A percentile compares a stretch with the other conserved stretches of the same genome.
These are phyloP conservation scores for Enteromius paludinosus DNA, from an alignment of 2,797 vertebrate genomes.

Conservation along the genomic window DNA sequence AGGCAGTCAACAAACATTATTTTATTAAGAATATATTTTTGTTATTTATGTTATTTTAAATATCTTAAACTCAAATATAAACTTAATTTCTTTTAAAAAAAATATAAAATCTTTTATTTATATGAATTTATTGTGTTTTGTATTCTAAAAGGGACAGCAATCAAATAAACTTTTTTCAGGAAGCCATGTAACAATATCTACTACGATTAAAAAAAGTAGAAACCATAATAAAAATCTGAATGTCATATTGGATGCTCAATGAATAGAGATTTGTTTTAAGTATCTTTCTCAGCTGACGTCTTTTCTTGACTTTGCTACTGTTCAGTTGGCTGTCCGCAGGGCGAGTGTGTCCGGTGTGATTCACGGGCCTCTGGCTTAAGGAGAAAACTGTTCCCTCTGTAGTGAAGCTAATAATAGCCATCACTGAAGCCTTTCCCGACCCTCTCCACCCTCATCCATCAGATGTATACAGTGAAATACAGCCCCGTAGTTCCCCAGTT, in stretches of 20 bases:
- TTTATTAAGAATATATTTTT: not conserved
- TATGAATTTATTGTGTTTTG: not conserved
- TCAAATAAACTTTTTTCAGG: not conserved
- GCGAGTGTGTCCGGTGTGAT: slow-evolving; percentile 44
- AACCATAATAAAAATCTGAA: not conserved
- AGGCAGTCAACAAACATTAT: not conserved
- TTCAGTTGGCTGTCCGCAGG: not conserved
- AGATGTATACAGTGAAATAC: slow-evolving; percentile 31
- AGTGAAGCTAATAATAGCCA: slow-evolving; percentile 68
- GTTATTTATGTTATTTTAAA: not conserved
- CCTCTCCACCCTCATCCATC: slow-evolving; percentile 50
- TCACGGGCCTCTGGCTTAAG: slow-evolving; percentile 47
- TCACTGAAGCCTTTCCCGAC: slow-evolving; percentile 42
- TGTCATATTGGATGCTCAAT: not conserved
- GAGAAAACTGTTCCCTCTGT: slow-evolving; percentile 62
- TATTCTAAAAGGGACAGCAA: not conserved
- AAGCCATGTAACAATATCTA: not conserved
- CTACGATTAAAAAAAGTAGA: not conserved
- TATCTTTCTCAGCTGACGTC: not conserved
- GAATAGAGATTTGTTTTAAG: not conserved
- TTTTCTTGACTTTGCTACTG: slow-evolving; percentile 9
- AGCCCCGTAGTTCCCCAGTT: slow-evolving; percentile 44
- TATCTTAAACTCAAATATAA: not conserved
- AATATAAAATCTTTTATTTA: not conserved
- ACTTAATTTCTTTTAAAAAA: not conserved